Evolutionary conservation across 2,113 vertebrate genomes (phyloP), one percentile per base, ranked within the genome.

Genomic region (Leptobrachium ailaonicum): DNA sequence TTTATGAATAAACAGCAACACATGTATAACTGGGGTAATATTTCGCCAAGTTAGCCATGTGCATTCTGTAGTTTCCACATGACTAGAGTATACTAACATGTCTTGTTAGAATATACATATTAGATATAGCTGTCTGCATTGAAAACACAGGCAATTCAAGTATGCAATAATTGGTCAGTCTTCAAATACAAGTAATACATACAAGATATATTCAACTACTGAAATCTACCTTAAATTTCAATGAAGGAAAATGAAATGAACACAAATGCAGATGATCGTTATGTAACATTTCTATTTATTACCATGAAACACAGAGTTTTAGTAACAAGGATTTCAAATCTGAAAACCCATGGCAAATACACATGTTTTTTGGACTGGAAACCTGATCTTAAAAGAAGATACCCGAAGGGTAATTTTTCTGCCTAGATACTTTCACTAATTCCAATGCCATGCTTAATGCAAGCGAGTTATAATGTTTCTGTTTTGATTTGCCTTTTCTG

Each of bases 301-400:
- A 14, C 44, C 69, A 53, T 20, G 44, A 71, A 53, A 53, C 45
- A 71, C 69, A 71, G 2, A 42, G 62, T 74, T 74, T 74, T 43
- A 74, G 72, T 74, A 74, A 60, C 72, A 43, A 60, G 54, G 54
- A 41, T 62, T 7, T 62, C 14, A 41, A 32, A 32, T 32, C 20
- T 32, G 20, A 32, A 60, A 62, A 74, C 62, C 41, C 53, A 60
- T 62, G 53, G 60, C 72, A 74, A 10, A 74, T 62, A 60, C 43
- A 13, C 40, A 56, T 58, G 56, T n/a, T n/a, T 14, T 20, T 14
- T 42, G 72, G 72, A 12, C 72, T 62, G 54, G 72, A 74, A 74
- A 74, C 43, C 20, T 41, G 62, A 60, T 74, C 42, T 13, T 44
- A 62, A 42, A 60, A 11, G 5, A 14, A 10, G 43, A 74, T 41